These are phyloP conservation scores for Rallus limicola DNA, from an alignment of 2,113 vertebrate species.

Conservation along the genomic window DNA sequence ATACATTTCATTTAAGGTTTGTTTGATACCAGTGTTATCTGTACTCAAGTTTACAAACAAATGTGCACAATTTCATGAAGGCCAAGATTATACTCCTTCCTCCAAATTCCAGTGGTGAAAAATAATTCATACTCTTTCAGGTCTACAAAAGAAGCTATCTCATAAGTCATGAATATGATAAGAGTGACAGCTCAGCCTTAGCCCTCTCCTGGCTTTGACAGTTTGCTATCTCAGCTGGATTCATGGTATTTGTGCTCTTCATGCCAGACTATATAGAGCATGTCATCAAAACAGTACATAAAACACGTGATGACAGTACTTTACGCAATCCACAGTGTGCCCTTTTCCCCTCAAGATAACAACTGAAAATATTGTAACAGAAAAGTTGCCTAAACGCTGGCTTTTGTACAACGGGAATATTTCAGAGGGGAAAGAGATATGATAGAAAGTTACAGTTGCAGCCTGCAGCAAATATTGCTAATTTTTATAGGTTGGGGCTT, in stretches of 20 bases:
- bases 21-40: background rate
- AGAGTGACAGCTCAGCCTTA: background rate
- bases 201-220: background rate
- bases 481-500: slow-evolving; percentile 27
- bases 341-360: background rate
- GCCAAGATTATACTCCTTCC: background rate
- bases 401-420: background rate
- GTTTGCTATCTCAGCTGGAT: background rate
- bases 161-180: background rate
- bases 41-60: background rate
- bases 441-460: background rate
- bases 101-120: background rate
- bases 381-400: background rate
- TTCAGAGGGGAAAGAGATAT: background rate
- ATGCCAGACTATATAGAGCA: background rate
- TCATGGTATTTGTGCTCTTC: background rate
- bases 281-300: background rate
- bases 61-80: background rate
- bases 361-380: background rate
- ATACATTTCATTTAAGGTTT: background rate
- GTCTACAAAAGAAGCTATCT: background rate
- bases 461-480: slow-evolving; percentile 48
- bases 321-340: background rate
- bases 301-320: background rate
- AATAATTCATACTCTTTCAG: background rate